phyloP scores from a whole-genome alignment of 2,113 vertebrate genomes.

The Indri indri region DNA sequence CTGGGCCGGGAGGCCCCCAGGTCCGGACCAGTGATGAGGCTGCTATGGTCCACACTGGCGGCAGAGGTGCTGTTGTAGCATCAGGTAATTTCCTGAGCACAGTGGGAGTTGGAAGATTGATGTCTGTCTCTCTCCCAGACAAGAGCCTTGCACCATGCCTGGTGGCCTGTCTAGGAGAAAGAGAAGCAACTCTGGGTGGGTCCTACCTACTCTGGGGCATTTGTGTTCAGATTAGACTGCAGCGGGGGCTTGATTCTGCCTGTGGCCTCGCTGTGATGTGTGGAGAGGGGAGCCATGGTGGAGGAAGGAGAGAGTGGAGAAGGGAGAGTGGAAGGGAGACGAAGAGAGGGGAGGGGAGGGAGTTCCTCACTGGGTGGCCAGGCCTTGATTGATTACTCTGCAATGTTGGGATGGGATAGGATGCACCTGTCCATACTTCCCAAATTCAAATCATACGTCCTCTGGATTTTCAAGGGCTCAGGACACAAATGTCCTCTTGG shows the following conservation, averaged over 20 bases:
- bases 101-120: neutral
- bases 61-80: neutral
- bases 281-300: neutral
- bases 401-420: neutral
- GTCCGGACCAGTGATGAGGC: neutral
- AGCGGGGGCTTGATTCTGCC: neutral
- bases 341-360: neutral
- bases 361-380: neutral
- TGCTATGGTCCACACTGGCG: neutral
- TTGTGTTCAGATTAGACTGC: neutral
- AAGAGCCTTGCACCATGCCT: neutral
- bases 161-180: neutral
- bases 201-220: neutral
- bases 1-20: neutral
- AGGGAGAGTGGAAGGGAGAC: neutral
- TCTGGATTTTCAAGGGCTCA: neutral
- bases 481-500: constrained; percentile 1
- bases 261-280: neutral
- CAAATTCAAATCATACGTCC: constrained; percentile 32
- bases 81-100: neutral
- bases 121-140: neutral
- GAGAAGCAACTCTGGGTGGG: neutral
- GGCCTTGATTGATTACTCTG: neutral
- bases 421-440: neutral
- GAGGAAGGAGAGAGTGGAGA: neutral